A percentile compares a stretch with the other conserved stretches of the same genome.
Conservation (phyloP, 2,888 invertebrate genomes). For the Sipha maydis region DNA sequence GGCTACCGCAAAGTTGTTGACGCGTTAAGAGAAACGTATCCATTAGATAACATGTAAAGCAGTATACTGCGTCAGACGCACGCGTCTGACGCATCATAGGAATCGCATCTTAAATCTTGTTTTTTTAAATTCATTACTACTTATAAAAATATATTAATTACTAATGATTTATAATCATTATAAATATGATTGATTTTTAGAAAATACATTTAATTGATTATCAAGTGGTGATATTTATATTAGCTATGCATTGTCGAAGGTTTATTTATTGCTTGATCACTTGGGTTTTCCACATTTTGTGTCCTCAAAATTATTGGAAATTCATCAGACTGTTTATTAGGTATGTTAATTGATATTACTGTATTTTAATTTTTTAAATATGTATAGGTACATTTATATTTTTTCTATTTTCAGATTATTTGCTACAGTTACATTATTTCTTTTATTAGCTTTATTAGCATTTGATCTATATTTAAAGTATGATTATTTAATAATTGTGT, state of each 20-base stretch:
- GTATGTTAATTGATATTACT: constrained; percentile 66
- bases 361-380: too few relatives aligned
- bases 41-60: too few relatives aligned
- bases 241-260: constrained; percentile 82
- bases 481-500: constrained; percentile 40
- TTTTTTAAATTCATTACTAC: neutral
- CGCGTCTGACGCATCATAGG: too few relatives aligned
- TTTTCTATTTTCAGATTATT: constrained; percentile 42
- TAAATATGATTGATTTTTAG: constrained; percentile 72
- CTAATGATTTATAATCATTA: neutral
- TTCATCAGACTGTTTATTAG: constrained; percentile 68
- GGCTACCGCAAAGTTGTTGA: too few relatives aligned
- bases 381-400: too few relatives aligned
- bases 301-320: constrained; percentile 65
- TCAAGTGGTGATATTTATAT: constrained; percentile 85
- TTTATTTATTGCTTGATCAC: constrained; percentile 76
- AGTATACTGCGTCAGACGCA: too few relatives aligned
- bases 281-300: constrained; percentile 68
- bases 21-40: too few relatives aligned
- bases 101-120: too few relatives aligned
- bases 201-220: constrained; percentile 94
- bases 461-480: constrained; percentile 58
- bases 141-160: neutral
- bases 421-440: constrained; percentile 28
- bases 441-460: constrained; percentile 46